Base-by-base conservation (phyloP, 1,140 invertebrate species). In the Microplitis mediator region DNA sequence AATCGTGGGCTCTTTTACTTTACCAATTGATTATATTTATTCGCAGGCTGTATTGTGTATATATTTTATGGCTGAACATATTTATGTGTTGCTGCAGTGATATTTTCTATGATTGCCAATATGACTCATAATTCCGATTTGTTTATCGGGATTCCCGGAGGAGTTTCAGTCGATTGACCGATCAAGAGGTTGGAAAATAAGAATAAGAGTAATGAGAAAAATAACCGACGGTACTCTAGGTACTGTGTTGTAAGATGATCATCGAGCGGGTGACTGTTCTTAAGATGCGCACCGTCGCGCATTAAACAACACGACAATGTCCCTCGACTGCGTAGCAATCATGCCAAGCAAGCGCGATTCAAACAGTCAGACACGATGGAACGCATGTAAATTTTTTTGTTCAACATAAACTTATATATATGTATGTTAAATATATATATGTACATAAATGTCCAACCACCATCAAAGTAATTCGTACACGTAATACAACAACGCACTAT, bases 331-430 rank as follows among this genome's bases (percentile, higher is more conserved):
- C 70, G 69, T 74, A 70, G 75, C 73, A 76, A 73, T 76, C 72
- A 72, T 76, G 75, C 69, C 72, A 72, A 64, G 32, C 72, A 72
- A 64, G 32, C 61, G 69, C 65, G 62, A 71, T 63, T 67, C 71
- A 63, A 52, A 35, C 63, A 23, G n/a, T n/a, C 51, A 68, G 70
- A 73, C 68, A 75, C 63, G 71, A 52, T 70, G 75, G 69, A 68
- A 74, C 73, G 75, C 75, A 76, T 76, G 75, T 76, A 73, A 76
- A 76, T 74, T 69, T 62, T 23, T 60, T 70, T 72, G 67, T 67
- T 76, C 75, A 67, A 52, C 32, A 14, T 64, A 69, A 32, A 45
- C 36, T n/a, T n/a, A 39, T 67, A 52, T 16, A 56, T 32, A 69
- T 54, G 52, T 51, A 34, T 39, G 8, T 39, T 1, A 39, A 31